Base-by-base conservation (phyloP, 1,140 invertebrate genomes). In the Myzus persicae region DNA sequence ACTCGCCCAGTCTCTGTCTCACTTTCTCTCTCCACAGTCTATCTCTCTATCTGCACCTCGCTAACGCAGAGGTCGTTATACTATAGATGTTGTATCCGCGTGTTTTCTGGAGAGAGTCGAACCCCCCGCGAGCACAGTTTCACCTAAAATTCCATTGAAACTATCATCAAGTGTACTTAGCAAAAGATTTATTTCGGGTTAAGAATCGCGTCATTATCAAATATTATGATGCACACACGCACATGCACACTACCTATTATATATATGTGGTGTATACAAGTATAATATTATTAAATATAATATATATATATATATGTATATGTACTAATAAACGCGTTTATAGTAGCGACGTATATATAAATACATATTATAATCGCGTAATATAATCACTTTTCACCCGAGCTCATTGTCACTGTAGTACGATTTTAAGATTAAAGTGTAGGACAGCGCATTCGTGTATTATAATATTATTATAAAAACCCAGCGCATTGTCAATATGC, bases 141-240 rank as follows among this genome's bases (percentile, higher is more conserved):
- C 46, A 0, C 20, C 20, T 46, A 89, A 89, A 51, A 89, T 51
- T n/a, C 44, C 46, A 89, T 89, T 89, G 46, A 38, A 89, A 89
- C 46, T 31, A 89, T 89, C 46, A 51, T 51, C 87, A 51, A 51
- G 46, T 89, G 87, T 51, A 38, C 87, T 89, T 38, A 38, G 87
- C 36, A 24, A 51, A 51, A 89, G 87, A 89, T 51, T 89, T 89
- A 51, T 89, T 89, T 88, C 42, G 2, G 85, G 11, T 88, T 46
- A 44, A 88, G 31, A n/a, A 88, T 46, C 44, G 42, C 31, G 85
- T 51, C 36, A 38, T 38, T 89, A 76, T 76, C 31, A 89, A 89
- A 89, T 36, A 87, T 87, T 2, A 46, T 88, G 38, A 81, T 38
- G 3, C 67, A 31, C 11, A 31, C 9, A 84, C 18, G 24, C 48